Base-by-base conservation (phyloP, 92 coral and sea anemone species). In the Epizoanthus illoricatus region DNA sequence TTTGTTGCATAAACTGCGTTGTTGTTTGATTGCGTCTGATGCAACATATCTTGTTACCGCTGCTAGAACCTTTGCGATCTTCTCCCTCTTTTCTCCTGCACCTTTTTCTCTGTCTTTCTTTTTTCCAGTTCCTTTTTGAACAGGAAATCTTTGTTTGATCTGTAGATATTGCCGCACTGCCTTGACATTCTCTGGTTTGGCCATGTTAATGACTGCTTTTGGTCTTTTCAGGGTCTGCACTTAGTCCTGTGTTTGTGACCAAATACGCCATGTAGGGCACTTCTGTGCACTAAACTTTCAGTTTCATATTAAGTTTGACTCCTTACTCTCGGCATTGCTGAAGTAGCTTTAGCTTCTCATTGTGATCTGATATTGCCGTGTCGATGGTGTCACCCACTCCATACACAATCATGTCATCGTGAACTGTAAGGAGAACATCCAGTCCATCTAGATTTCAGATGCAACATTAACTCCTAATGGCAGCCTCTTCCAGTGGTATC, bases 401-500 rank as follows among this genome's bases (percentile, higher is more conserved):
- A 56, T 63, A 42, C 42, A 45, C 55, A 10, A 84, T 16, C 33
- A 84, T 75, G 76, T 84, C 84, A 49, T 84, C 87, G 65, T 54
- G 49, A 9, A 84, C 60, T 16, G 58, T 52, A 21, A 61, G 42
- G 15, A 55, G 17, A 18, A 84, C 87, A 12, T 75, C 83, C 24
- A 75, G 54, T 42, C 69, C 42, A 11, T 74, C 47, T 23, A 74
- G 13, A 74, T 84, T 62, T 74, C 87, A 15, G 81, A 73, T 43
- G 75, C 65, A 9, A 55, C 88, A 19, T 59, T 2, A 3, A 76
- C 49, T 23, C 84, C 88, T 47, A 85, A 85, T 0, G 84, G 83
- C 5, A 85, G 58, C n/a, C 80, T 13, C 40, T 36, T 49, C 84
- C 88, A 75, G 39, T 71, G 84, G 55, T 76, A 85, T 68, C 84